Evolutionary conservation across 2,888 invertebrate species (phyloP).

Genomic region (Lycophotia porphyrea): DNA sequence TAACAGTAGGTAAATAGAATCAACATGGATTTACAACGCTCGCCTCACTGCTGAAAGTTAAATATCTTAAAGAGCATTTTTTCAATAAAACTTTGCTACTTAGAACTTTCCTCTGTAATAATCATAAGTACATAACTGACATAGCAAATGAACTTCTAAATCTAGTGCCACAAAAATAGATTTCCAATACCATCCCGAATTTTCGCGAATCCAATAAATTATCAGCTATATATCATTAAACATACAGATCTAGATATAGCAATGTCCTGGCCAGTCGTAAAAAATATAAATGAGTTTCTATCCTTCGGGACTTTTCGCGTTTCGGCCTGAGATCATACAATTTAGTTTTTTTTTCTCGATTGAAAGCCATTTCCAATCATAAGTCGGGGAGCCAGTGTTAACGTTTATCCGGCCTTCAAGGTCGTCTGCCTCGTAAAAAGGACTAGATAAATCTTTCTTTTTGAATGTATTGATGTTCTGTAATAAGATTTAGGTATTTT

Average conservation of each 20-base stretch:
- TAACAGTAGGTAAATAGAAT: neutral
- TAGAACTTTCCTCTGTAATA: neutral
- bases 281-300: constrained; percentile 61
- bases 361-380: constrained; percentile 58
- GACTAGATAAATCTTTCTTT: constrained; percentile 40
- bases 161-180: constrained; percentile 9
- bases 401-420: constrained; percentile 46
- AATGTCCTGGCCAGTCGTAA: constrained; percentile 41
- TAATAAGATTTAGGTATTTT: constrained; percentile 44
- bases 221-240: constrained; percentile 14
- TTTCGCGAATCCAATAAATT: constrained; percentile 16
- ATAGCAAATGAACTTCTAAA: neutral
- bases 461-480: constrained; percentile 35
- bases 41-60: neutral
- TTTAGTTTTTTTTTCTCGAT: constrained; percentile 53
- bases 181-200: neutral
- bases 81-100: neutral
- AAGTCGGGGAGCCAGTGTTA: constrained; percentile 44
- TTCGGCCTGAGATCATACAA: constrained; percentile 37
- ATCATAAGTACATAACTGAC: neutral
- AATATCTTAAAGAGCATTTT: neutral
- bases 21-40: neutral
- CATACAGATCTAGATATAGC: constrained; percentile 17
- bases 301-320: constrained; percentile 40
- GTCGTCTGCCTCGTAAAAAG: constrained; percentile 34